Evolutionary conservation across 2,113 vertebrate genomes (phyloP).

Genomic region (Centrocercus urophasianus): DNA sequence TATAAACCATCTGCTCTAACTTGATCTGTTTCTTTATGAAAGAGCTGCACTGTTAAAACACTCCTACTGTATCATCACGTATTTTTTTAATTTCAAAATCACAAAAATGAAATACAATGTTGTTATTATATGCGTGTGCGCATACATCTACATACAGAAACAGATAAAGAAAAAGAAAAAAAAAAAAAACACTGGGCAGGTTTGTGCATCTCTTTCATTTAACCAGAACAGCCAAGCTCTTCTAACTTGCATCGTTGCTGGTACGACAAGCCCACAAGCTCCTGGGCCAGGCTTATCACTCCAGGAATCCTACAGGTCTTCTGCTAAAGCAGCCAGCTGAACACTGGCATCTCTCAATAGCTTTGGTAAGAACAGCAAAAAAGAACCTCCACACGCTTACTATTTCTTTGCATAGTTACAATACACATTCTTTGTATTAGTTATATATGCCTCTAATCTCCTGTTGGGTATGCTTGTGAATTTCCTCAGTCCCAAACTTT

Average conservation of each 20-base stretch:
- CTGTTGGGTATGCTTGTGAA: background rate
- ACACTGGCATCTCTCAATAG: background rate
- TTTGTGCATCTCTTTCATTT: background rate
- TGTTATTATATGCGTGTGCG: background rate
- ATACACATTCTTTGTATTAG: background rate
- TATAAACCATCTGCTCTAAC: background rate
- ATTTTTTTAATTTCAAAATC: background rate
- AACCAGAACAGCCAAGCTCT: background rate
- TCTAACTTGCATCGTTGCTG: background rate
- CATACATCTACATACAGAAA: background rate
- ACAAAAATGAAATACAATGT: rapidly evolving
- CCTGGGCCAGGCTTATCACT: background rate
- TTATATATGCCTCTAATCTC: background rate
- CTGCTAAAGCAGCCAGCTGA: background rate
- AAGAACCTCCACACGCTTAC: background rate
- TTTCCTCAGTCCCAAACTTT: background rate
- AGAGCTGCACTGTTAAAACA: background rate
- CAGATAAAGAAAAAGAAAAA: rapidly evolving
- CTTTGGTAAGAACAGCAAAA: background rate
- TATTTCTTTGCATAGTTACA: background rate
- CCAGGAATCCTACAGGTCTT: background rate
- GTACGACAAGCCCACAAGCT: conserved; percentile 1
- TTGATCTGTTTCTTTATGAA: background rate
- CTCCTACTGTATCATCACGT: background rate
- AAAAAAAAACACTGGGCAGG: background rate